phyloP scores from a whole-genome alignment of 2,797 vertebrate genomes.

The Bradypus variegatus region DNA sequence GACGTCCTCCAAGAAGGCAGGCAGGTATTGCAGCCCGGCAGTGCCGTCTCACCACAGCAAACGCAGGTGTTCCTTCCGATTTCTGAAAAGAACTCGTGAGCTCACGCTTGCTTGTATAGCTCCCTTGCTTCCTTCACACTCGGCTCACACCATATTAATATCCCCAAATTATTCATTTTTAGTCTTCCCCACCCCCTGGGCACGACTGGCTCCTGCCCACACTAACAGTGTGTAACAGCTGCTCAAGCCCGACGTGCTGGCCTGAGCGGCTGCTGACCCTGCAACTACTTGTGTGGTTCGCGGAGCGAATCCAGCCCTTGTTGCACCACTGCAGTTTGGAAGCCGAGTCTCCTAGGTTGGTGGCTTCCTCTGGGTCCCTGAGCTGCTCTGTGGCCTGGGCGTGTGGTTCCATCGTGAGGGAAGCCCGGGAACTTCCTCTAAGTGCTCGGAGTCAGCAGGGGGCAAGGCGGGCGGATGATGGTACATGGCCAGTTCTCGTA shows the following conservation, averaged over 20 bases:
- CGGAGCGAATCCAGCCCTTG: not conserved
- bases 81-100: not conserved
- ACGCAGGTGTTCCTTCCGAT: not conserved
- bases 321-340: not conserved
- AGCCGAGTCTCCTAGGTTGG: not conserved
- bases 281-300: not conserved
- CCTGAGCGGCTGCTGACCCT: not conserved
- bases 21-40: no score
- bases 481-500: not conserved
- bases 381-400: not conserved
- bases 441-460: rapidly evolving
- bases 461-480: not conserved
- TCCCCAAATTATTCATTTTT: not conserved
- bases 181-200: not conserved
- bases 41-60: not conserved
- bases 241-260: not conserved
- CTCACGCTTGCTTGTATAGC: not conserved
- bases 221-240: not conserved
- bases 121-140: not conserved
- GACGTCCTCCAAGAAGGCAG: not conserved
- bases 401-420: not conserved
- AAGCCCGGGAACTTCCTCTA: not conserved
- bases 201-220: not conserved
- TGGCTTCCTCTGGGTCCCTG: not conserved
- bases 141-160: not conserved